phyloP scores from a whole-genome alignment of 2,888 invertebrate species.

The Ormia ochracea region DNA sequence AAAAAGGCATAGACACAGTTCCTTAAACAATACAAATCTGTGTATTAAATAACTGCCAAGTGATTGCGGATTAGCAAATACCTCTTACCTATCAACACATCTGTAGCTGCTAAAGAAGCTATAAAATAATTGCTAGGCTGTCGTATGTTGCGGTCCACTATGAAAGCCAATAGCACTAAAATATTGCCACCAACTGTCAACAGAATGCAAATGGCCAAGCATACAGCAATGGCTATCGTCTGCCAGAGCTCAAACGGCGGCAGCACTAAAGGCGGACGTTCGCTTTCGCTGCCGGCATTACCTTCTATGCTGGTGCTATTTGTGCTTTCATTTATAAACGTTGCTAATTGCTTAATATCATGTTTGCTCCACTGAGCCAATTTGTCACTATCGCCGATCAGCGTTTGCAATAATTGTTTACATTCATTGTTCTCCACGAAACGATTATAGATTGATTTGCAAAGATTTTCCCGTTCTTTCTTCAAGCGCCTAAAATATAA shows the following conservation, averaged over 20 bases:
- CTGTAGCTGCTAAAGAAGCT: slow-evolving; percentile 97
- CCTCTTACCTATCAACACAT: slow-evolving; percentile 92
- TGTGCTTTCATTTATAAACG: slow-evolving; percentile 69
- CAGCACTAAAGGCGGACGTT: slow-evolving; percentile 79
- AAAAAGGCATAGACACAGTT: slow-evolving; percentile 98
- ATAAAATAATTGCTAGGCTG: slow-evolving; percentile 99
- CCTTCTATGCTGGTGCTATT: slow-evolving; percentile 60
- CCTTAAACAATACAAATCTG: slow-evolving; percentile 79
- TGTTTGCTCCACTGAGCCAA: slow-evolving; percentile 73
- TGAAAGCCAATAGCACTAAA: slow-evolving; percentile 94
- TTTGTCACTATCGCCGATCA: slow-evolving; percentile 76
- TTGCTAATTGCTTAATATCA: slow-evolving; percentile 69
- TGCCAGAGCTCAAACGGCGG: slow-evolving; percentile 94
- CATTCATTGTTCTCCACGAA: slow-evolving; percentile 81
- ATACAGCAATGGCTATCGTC: slow-evolving; percentile 90
- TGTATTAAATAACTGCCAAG: too few species aligned
- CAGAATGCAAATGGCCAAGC: slow-evolving; percentile 91
- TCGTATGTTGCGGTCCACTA: slow-evolving; percentile 93
- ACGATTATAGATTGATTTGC: slow-evolving; percentile 82
- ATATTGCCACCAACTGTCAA: slow-evolving; percentile 97
- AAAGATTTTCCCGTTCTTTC: slow-evolving; percentile 85
- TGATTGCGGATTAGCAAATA: too few species aligned
- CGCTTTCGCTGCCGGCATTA: slow-evolving; percentile 65
- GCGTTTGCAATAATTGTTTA: slow-evolving; percentile 79
- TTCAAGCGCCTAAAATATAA: slow-evolving; percentile 81